Conservation (phyloP, 2,888 invertebrate genomes). For the Andrena minutula region DNA sequence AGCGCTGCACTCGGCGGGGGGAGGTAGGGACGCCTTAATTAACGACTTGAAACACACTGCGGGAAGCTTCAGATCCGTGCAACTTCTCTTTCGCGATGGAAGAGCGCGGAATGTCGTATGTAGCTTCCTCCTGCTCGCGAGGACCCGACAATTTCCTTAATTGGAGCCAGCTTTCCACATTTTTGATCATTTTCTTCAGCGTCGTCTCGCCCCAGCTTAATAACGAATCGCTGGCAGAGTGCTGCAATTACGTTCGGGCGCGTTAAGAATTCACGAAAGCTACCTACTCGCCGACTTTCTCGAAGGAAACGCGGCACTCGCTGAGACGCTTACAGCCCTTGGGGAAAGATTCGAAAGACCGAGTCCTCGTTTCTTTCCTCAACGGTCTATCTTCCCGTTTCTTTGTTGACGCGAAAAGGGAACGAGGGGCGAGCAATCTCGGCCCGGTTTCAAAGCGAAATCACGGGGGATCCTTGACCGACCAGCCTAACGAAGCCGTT, state of each 20-base stretch:
- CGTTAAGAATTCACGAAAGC: background rate
- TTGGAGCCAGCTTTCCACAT: constrained; percentile 20
- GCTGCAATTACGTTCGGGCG: constrained; percentile 3
- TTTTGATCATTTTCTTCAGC: background rate
- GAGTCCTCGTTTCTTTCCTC: background rate
- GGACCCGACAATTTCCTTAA: constrained; percentile 36
- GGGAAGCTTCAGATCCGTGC: constrained; percentile 19
- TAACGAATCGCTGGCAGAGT: constrained; percentile 20
- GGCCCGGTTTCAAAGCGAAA: constrained; percentile 19
- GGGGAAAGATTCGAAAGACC: constrained; percentile 2
- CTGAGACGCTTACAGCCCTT: background rate
- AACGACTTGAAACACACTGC: constrained; percentile 12
- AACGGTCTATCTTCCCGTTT: background rate
- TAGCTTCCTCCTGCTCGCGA: background rate
- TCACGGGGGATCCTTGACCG: constrained; percentile 49
- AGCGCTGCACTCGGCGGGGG: background rate
- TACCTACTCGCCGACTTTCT: background rate
- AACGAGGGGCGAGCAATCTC: constrained; percentile 8
- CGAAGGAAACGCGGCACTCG: background rate
- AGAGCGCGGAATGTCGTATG: background rate
- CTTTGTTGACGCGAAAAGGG: background rate
- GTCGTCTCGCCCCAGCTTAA: background rate
- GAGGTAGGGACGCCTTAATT: constrained; percentile 24
- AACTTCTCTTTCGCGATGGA: constrained; percentile 6
- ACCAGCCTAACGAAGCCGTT: constrained; percentile 66